phyloP scores from a whole-genome alignment of 2,113 vertebrate genomes.

The Apaloderma vittatum region DNA sequence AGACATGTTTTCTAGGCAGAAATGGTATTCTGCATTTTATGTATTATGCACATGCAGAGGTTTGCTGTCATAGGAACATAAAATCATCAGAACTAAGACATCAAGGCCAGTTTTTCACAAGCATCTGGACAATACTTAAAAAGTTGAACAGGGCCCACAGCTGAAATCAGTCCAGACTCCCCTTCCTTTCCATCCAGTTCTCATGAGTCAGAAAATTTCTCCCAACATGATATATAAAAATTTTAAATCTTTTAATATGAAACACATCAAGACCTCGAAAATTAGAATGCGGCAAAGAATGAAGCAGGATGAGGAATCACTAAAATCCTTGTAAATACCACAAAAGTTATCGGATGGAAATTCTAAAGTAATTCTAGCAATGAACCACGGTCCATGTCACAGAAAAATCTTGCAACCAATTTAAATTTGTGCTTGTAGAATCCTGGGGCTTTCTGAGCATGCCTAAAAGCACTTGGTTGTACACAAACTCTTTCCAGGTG shows the following conservation, averaged over 20 bases:
- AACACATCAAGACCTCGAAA: not conserved
- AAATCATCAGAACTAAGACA: not conserved
- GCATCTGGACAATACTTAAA: not conserved
- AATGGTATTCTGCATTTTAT: accelerated
- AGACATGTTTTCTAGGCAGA: not conserved
- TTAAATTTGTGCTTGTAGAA: not conserved
- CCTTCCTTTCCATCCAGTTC: not conserved
- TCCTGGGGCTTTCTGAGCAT: not conserved
- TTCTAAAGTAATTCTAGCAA: not conserved
- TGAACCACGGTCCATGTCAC: accelerated
- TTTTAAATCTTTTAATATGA: not conserved
- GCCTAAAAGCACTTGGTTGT: not conserved
- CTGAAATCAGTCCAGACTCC: not conserved
- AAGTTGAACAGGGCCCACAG: accelerated
- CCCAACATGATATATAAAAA: not conserved
- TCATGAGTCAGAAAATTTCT: not conserved
- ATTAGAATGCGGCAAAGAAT: not conserved
- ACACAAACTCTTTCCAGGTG: not conserved
- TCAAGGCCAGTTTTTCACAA: not conserved
- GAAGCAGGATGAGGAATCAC: not conserved
- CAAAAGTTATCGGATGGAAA: not conserved
- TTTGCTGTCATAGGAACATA: not conserved
- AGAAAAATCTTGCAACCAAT: not conserved
- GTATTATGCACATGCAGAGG: not conserved
- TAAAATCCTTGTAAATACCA: not conserved